Conservation (phyloP, 2,113 vertebrate genomes). For the Acanthisitta chloris region DNA sequence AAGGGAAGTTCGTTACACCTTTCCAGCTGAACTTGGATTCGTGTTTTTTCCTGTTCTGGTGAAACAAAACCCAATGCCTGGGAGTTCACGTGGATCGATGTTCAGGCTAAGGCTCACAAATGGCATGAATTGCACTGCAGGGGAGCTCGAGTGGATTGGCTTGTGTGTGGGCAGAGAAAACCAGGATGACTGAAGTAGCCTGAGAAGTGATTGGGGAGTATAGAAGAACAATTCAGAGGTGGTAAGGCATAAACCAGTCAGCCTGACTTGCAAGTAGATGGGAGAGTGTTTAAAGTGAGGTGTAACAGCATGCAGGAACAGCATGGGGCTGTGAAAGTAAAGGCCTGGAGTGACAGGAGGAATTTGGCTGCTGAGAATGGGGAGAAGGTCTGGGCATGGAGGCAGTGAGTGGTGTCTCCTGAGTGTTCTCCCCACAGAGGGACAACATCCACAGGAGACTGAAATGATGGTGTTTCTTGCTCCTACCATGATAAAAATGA, state of each 20-base stretch:
- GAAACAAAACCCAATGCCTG: background rate
- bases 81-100: background rate
- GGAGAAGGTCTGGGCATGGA: background rate
- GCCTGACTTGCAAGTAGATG: background rate
- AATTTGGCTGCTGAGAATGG: background rate
- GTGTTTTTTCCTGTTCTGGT: background rate
- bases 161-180: background rate
- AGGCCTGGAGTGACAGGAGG: background rate
- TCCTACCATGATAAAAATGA: background rate
- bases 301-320: background rate
- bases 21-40: background rate
- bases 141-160: background rate
- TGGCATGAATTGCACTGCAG: background rate
- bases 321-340: background rate
- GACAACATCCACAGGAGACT: background rate
- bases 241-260: background rate
- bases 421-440: background rate
- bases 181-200: background rate
- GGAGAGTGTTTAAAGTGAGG: background rate
- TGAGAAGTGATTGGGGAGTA: background rate
- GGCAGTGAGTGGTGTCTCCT: background rate
- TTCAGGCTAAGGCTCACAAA: background rate
- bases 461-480: background rate
- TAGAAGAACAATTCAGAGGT: background rate
- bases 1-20: background rate